These are phyloP conservation scores for Orthosia gothica DNA, from an alignment of 2,888 invertebrate species.

Conservation along the genomic window DNA sequence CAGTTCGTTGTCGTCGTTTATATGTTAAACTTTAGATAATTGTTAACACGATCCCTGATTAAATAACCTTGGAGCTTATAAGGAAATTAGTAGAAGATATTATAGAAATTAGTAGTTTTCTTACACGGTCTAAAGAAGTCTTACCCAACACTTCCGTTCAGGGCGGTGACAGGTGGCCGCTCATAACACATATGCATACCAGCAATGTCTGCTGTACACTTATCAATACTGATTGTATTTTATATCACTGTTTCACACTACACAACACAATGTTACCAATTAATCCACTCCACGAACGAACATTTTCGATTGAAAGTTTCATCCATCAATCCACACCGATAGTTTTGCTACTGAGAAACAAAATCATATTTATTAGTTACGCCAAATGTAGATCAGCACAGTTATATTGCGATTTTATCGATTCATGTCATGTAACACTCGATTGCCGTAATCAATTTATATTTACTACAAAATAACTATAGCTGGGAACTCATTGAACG, in stretches of 20 bases:
- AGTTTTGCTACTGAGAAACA: slow-evolving; percentile 74
- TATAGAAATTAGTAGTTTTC: not conserved
- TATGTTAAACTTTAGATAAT: slow-evolving; percentile 35
- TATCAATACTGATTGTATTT: slow-evolving; percentile 73
- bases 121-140: slow-evolving; percentile 42
- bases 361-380: slow-evolving; percentile 78
- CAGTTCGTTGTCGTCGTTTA: slow-evolving; percentile 19
- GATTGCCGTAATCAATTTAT: slow-evolving; percentile 71
- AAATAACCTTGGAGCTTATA: slow-evolving; percentile 8
- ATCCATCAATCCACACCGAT: slow-evolving; percentile 69
- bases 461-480: slow-evolving; percentile 51
- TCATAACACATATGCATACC: slow-evolving; percentile 91
- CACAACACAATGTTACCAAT: slow-evolving; percentile 67
- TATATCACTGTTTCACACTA: slow-evolving; percentile 60
- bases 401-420: slow-evolving; percentile 61
- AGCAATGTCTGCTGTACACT: slow-evolving; percentile 80
- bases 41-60: slow-evolving; percentile 9
- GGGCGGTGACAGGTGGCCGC: slow-evolving; percentile 87
- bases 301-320: slow-evolving; percentile 81
- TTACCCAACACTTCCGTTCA: slow-evolving; percentile 89
- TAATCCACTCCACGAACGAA: slow-evolving; percentile 88
- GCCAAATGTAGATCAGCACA: slow-evolving; percentile 67
- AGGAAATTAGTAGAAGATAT: not conserved
- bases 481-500: slow-evolving; percentile 43
- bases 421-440: slow-evolving; percentile 73